Percentiles rank a stretch among this genome's conserved stretches.
Conservation (phyloP, 2,113 vertebrate species). For the Arvicanthis niloticus region DNA sequence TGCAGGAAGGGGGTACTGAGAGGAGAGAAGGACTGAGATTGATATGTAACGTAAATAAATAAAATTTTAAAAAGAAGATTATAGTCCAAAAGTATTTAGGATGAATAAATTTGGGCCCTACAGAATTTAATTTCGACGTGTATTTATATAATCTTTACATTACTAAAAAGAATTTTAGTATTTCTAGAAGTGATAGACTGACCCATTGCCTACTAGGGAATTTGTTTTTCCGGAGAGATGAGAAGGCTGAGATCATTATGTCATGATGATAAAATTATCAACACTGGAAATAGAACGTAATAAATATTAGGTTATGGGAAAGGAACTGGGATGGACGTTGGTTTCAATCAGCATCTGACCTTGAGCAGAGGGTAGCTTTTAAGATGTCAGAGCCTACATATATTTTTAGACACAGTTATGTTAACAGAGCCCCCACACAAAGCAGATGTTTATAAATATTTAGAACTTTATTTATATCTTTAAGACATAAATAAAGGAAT, state of each 20-base stretch:
- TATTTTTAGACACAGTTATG: background rate
- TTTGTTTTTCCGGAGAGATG: background rate
- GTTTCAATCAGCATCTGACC: background rate
- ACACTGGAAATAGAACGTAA: background rate
- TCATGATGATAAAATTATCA: background rate
- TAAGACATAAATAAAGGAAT: too few relatives aligned
- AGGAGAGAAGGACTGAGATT: too few relatives aligned
- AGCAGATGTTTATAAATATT: background rate
- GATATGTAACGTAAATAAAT: too few relatives aligned
- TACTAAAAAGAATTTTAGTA: background rate
- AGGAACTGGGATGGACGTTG: background rate
- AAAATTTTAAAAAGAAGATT: background rate
- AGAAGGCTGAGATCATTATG: background rate
- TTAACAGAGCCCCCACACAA: background rate
- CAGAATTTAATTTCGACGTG: background rate
- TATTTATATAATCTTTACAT: background rate
- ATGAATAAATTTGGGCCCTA: background rate
- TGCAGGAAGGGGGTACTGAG: too few relatives aligned
- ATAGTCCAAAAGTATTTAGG: background rate
- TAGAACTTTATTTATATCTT: too few relatives aligned
- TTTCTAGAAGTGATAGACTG: background rate
- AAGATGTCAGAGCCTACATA: too few relatives aligned
- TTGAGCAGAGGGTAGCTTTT: background rate
- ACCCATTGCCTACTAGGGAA: background rate
- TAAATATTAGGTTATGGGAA: background rate